These are phyloP conservation scores for Brachionus paranguensis DNA, from an alignment of 1,140 invertebrate genomes.

Conservation along the genomic window DNA sequence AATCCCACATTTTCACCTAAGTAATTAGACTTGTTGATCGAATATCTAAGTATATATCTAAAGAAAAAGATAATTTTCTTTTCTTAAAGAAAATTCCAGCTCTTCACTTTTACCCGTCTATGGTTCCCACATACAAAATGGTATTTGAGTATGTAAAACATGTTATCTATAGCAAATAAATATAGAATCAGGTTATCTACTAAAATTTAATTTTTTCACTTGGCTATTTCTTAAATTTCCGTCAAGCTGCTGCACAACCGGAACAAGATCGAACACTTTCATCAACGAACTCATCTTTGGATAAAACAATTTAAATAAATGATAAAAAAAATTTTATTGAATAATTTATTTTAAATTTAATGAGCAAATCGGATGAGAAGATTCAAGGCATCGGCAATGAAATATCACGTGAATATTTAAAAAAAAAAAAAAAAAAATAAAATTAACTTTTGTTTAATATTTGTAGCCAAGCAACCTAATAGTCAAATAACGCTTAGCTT, in stretches of 20 bases:
- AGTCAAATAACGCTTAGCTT: neutral
- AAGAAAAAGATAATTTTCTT: neutral
- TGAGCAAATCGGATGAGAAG: neutral
- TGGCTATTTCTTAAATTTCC: neutral
- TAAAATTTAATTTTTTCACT: neutral
- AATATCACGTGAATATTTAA: neutral
- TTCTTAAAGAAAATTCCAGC: neutral
- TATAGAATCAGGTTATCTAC: neutral
- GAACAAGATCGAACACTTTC: slow-evolving; percentile 16
- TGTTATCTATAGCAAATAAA: neutral
- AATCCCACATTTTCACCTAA: slow-evolving; percentile 5
- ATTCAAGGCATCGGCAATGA: neutral
- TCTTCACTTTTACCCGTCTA: neutral
- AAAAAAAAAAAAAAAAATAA: neutral
- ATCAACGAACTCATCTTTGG: neutral
- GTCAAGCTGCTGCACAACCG: neutral
- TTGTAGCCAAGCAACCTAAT: neutral
- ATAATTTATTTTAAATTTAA: neutral
- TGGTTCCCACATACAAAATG: slow-evolving; percentile 9
- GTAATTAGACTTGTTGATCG: slow-evolving; percentile 31
- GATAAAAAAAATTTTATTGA: neutral
- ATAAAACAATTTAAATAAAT: neutral
- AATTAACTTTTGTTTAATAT: neutral
- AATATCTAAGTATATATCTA: slow-evolving; percentile 35
- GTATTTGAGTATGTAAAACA: slow-evolving; percentile 22